A percentile compares a stretch with the other conserved stretches of the same genome.
Evolutionary conservation across 2,888 invertebrate genomes (phyloP).

Genomic region (Lasioglossum vierecki): DNA sequence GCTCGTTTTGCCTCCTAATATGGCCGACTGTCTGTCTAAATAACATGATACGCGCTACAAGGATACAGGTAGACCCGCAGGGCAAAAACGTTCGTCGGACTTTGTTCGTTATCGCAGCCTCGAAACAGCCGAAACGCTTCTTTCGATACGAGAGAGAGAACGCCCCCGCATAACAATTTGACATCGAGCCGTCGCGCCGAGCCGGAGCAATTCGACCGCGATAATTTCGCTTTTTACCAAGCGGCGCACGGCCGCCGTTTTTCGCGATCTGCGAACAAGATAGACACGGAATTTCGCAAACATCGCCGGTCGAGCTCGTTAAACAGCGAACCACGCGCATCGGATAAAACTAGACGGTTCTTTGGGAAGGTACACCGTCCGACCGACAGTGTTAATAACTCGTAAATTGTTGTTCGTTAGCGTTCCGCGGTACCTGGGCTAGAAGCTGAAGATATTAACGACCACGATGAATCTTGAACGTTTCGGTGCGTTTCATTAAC

Average conservation of each 20-base stretch:
- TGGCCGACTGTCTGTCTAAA: slow-evolving; percentile 32
- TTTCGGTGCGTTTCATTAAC: not conserved
- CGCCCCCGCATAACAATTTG: slow-evolving; percentile 9
- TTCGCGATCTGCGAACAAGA: slow-evolving; percentile 8
- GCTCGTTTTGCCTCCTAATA: slow-evolving; percentile 29
- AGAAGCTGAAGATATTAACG: not conserved
- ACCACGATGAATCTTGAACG: not conserved
- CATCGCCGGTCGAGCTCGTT: not conserved
- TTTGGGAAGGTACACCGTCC: not conserved
- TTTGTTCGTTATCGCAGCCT: slow-evolving; percentile 21
- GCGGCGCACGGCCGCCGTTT: not conserved
- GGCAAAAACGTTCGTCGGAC: slow-evolving; percentile 16
- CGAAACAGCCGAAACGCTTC: slow-evolving; percentile 1
- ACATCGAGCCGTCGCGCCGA: not conserved
- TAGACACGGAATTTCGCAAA: slow-evolving; percentile 4
- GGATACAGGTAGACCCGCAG: not conserved
- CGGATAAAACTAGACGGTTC: slow-evolving; percentile 3
- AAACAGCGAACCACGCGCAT: not conserved
- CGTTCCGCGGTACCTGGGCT: not conserved
- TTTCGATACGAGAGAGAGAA: not conserved
- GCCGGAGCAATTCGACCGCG: slow-evolving; percentile 11
- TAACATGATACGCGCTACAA: slow-evolving; percentile 18
- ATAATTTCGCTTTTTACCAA: slow-evolving; percentile 15
- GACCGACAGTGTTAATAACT: not conserved
- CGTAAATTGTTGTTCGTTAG: not conserved